Evolutionary conservation across 2,888 invertebrate genomes (phyloP), one percentile per base, ranked within the genome.

Genomic region (Lordiphosa fenestrarum): DNA sequence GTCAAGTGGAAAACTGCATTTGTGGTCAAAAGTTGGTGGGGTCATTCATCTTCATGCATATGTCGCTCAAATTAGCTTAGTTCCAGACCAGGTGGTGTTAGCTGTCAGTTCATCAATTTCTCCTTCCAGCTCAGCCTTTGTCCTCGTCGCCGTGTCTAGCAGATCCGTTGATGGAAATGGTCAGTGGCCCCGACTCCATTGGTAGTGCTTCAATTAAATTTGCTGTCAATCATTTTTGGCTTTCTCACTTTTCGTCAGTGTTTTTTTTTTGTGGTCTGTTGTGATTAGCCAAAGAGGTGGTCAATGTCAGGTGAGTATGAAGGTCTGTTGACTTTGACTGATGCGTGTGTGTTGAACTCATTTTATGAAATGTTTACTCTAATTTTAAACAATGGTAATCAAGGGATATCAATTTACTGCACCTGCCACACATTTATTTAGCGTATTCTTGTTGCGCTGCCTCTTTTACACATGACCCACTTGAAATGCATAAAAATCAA

Each of bases 121-220:
- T 33, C 30, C 15, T 44, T 44, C 25, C 35, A 12, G 12, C 39
- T 9, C 10, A 19, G 36, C 33, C 33, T 10, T 9, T 10, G 7
- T 10, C 42, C 42, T 19, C 38, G 42, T 36, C 30, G 2, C 19
- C 13, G 21, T 21, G 6, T 42, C 37, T 21, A 13, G 9, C 10
- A 4, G 2, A 12, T 21, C 13, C 7, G 6, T 13, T 21, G 21
- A 9, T 0, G 13, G 46, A 30, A 13, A 12, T 6, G 10, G 19
- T 19, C 15, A 38, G 51, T 59, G 60, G 40, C 44, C 58, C 46
- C 46, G 46, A 46, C 49, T 33, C 44, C 21, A 15, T 52, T 40
- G 51, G 70, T 74, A 81, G 82, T 68, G 72, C 77, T 72, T 77
- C 82, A 77, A 77, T 81, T 77, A 77, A 77, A 73, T 66, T 64